Conservation (phyloP, 2,113 vertebrate species). For the Eira barbara region DNA sequence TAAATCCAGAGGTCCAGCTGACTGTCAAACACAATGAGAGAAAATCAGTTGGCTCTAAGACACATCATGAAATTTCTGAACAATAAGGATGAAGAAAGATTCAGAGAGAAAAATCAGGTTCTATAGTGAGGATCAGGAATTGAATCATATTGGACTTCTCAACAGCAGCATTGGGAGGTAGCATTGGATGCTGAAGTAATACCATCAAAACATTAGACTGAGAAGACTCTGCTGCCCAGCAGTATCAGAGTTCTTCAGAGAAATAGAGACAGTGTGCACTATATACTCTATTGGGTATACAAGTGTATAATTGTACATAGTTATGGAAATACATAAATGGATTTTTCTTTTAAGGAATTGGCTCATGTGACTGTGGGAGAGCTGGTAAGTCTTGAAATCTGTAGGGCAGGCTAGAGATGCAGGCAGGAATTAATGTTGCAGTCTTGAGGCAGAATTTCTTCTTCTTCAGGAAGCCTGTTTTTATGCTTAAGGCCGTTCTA, state of each 20-base stretch:
- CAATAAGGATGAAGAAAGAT: not conserved
- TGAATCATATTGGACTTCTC: not conserved
- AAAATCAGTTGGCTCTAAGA: not conserved
- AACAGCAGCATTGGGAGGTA: not conserved
- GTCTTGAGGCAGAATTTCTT: not conserved
- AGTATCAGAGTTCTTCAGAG: not conserved
- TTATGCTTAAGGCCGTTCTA: not conserved
- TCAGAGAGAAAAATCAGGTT: not conserved
- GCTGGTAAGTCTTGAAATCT: not conserved
- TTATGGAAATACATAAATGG: not conserved
- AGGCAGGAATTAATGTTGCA: not conserved
- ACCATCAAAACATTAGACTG: not conserved
- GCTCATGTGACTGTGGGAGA: not conserved
- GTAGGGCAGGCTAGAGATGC: not conserved
- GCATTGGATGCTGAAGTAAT: not conserved
- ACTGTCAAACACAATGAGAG: not conserved
- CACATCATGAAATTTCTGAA: not conserved
- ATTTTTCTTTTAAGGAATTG: not conserved
- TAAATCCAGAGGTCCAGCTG: not conserved
- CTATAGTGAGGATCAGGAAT: not conserved
- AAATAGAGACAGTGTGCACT: not conserved
- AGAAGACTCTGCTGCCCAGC: not conserved
- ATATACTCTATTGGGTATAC: not conserved
- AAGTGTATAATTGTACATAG: not conserved
- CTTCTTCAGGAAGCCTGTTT: not conserved